Percentiles rank a stretch among this genome's conserved stretches.
phyloP scores from a whole-genome alignment of 2,797 vertebrate genomes.

The Ceyx erithaca region DNA sequence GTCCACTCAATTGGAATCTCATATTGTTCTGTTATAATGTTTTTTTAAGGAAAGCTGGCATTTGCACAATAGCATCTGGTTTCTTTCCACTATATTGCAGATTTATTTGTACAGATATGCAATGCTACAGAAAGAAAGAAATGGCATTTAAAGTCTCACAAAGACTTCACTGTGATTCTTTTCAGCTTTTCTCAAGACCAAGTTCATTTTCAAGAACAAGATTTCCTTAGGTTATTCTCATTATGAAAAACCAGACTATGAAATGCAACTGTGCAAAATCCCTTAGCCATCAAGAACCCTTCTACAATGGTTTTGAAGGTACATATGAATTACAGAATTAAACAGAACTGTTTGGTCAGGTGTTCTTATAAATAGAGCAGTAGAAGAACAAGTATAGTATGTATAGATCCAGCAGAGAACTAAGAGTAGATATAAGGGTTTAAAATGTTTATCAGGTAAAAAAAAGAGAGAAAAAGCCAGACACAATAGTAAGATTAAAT shows the following conservation, averaged over 20 bases:
- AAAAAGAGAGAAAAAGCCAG: neutral
- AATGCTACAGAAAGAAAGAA: neutral
- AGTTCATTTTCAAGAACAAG: neutral
- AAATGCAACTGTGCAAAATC: neutral
- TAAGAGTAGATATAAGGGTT: neutral
- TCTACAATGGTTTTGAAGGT: neutral
- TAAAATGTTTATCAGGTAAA: neutral
- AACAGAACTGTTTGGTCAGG: neutral
- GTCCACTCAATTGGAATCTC: neutral
- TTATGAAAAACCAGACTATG: neutral
- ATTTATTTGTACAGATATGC: neutral
- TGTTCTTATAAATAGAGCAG: neutral
- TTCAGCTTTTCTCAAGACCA: neutral
- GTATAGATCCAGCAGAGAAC: neutral
- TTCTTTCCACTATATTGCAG: neutral
- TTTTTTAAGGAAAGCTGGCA: neutral
- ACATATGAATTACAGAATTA: neutral
- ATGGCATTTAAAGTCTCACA: neutral
- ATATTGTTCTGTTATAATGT: neutral
- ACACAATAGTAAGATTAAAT: neutral
- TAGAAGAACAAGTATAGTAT: neutral
- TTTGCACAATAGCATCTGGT: neutral
- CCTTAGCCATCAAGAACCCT: neutral
- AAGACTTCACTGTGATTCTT: neutral
- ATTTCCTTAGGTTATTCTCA: neutral